Base-by-base conservation (phyloP, 2,113 vertebrate species). In the Chaenocephalus aceratus region DNA sequence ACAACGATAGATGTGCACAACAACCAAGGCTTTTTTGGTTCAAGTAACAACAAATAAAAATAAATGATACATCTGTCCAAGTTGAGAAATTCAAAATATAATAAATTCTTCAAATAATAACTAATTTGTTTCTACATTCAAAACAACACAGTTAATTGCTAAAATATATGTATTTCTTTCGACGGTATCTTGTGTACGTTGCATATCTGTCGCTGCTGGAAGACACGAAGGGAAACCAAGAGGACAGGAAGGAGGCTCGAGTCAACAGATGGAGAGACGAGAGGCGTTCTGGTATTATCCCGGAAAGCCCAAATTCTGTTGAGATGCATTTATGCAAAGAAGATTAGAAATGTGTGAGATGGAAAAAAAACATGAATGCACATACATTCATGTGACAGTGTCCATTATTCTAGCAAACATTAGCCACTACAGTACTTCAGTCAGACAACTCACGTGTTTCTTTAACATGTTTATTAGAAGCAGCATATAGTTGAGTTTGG, bases 251-350 rank as follows among this genome's bases (percentile, higher is more conserved):
- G 34, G 36, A 8, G 23, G 26, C 5, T 14, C 5, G 46, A 54
- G 66, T 73, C 49, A 64, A 75, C 63, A 76, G 71, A 79, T 48
- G 63, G 65, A 10, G 9, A 51, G 57, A 54, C 49, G 12, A 61
- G 72, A 82, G 66, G 66, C 69, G 72, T 85, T 44, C 11, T 21
- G 21, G 21, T 74, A 60, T 73, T 78, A 83, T 83, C 79, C 56
- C 83, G 67, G 36, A 63, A 59, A 79, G 57, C 61, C 57, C 18
- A 79, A 73, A 78, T 46, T 74, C 51, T 46, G 57, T 75, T 75
- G 68, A 83, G 75, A 74, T 74, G 82, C 69, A 49, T 67, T 54
- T 61, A 73, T 59, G 69, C 60, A 75, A 87, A 77, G 72, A 53
- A 79, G 59, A 89, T 82, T 82, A 70, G 26, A 69, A 76, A 79